Percentiles rank a stretch among this genome's conserved stretches.
Conservation (phyloP, 2,113 vertebrate species). For the Charadrius vociferus region DNA sequence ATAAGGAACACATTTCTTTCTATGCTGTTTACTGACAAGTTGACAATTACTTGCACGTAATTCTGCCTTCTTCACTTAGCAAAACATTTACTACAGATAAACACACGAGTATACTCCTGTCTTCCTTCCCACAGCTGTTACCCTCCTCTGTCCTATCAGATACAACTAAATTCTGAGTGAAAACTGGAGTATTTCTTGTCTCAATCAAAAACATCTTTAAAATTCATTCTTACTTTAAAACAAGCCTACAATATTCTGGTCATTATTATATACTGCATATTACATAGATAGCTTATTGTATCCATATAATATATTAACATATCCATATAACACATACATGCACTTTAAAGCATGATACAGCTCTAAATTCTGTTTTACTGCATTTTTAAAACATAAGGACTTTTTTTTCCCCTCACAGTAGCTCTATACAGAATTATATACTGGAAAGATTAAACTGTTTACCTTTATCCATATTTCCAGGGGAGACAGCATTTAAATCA, state of each 20-base stretch:
- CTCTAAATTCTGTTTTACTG: not conserved
- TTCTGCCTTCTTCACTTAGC: not conserved
- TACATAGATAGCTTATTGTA: not conserved
- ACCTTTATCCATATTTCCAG: constrained; percentile 88
- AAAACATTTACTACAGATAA: not conserved
- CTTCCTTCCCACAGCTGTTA: not conserved
- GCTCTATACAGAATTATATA: not conserved
- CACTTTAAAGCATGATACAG: not conserved
- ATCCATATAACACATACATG: not conserved
- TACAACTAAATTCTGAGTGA: not conserved
- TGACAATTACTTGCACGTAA: not conserved
- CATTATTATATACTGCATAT: not conserved
- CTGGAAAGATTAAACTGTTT: constrained; percentile 17
- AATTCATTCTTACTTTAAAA: not conserved
- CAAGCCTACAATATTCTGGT: not conserved
- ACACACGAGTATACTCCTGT: not conserved
- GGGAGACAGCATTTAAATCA: constrained; percentile 82
- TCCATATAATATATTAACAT: not conserved
- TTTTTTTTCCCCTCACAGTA: not conserved
- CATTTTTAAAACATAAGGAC: not conserved
- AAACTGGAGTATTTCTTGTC: not conserved
- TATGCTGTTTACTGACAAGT: not conserved
- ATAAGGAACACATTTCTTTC: not conserved
- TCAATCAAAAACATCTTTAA: not conserved
- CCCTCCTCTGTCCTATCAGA: not conserved